These are phyloP conservation scores for Hypomesus transpacificus DNA, from an alignment of 2,113 vertebrate genomes.

Conservation along the genomic window DNA sequence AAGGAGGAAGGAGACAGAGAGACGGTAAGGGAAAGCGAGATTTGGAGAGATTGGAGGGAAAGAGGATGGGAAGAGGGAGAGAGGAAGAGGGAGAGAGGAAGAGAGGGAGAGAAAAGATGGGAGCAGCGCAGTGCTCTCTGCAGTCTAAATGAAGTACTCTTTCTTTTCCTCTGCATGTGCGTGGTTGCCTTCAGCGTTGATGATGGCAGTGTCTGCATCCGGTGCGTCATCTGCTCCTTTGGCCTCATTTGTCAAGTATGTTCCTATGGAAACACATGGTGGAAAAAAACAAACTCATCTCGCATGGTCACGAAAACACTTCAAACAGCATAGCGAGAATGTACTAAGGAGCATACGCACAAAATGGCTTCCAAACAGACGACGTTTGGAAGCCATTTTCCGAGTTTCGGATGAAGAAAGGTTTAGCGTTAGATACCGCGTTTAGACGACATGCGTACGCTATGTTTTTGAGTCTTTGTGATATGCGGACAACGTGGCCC, in stretches of 20 bases:
- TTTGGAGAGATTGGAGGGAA: background rate
- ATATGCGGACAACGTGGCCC: no score
- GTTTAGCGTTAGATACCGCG: no score
- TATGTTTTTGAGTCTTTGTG: no score
- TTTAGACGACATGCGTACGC: no score
- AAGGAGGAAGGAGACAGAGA: background rate
- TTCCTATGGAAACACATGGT: constrained; percentile 73
- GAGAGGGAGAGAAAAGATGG: constrained; percentile 41
- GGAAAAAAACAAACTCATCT: constrained; percentile 29
- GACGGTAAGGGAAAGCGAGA: constrained; percentile 14
- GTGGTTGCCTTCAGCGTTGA: constrained; percentile 98
- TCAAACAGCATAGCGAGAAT: constrained; percentile 10
- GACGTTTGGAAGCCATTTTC: no score
- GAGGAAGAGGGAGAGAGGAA: constrained; percentile 30
- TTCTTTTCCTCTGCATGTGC: constrained; percentile 99
- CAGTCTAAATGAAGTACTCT: constrained; percentile 99
- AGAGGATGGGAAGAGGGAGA: constrained; percentile 38
- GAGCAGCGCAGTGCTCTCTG: constrained; percentile 72
- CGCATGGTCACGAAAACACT: constrained; percentile 14
- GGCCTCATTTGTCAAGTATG: constrained; percentile 98
- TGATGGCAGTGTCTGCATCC: constrained; percentile 98
- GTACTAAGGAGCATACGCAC: no score
- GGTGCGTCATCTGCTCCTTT: constrained; percentile 98
- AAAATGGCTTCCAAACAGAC: no score
- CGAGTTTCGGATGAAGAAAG: no score